Conservation (phyloP, 23 tunicate genomes). For the Diplosoma virens region DNA sequence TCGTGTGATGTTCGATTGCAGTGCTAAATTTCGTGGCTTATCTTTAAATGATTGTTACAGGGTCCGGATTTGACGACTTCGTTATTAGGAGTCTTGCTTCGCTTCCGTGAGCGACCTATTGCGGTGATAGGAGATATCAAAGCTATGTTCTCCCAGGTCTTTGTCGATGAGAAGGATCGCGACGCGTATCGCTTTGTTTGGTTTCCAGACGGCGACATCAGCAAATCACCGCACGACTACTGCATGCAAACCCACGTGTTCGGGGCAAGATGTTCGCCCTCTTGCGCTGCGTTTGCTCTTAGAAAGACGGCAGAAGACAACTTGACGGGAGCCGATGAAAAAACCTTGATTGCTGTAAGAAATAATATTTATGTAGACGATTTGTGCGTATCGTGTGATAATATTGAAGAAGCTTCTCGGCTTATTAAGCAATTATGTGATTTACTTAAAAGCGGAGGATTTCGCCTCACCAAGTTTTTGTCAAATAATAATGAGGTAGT, state of each 20-base stretch:
- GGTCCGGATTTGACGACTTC: neutral
- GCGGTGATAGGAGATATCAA: neutral
- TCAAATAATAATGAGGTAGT: neutral
- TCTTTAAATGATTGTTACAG: neutral
- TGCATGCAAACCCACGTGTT: slow-evolving; percentile 18
- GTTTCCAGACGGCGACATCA: neutral
- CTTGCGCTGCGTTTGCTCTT: slow-evolving; percentile 10
- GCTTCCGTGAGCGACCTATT: neutral
- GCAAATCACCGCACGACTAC: neutral
- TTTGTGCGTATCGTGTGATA: neutral
- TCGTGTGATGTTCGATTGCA: slow-evolving; percentile 9
- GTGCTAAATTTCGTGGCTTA: neutral
- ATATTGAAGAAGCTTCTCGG: neutral
- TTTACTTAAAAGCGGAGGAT: neutral
- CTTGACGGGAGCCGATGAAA: neutral
- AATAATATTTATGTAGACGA: slow-evolving; percentile 6
- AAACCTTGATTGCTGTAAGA: neutral
- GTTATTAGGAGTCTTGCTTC: neutral
- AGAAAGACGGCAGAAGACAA: neutral
- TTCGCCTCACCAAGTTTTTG: neutral
- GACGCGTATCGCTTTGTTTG: neutral
- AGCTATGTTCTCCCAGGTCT: neutral
- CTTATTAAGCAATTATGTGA: neutral
- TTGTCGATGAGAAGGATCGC: neutral
- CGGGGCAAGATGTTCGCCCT: slow-evolving; percentile 3